Percentiles rank a stretch among this genome's conserved stretches.
Conservation (phyloP, 2,797 vertebrate genomes). For the Crenuchus spilurus region DNA sequence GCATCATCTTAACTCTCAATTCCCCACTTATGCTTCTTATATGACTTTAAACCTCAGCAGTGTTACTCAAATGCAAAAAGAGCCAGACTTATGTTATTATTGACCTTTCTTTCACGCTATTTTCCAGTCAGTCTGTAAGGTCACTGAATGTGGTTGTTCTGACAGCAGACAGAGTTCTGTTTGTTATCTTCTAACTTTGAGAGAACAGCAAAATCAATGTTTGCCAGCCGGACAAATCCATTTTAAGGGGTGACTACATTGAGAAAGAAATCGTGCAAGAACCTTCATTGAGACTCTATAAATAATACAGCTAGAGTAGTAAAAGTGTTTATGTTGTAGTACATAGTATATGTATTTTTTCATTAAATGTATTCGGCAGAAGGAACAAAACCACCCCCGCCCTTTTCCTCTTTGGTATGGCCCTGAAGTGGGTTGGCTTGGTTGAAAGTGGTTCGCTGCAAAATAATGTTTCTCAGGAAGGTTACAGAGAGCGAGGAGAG, state of each 20-base stretch:
- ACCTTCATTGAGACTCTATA: background rate
- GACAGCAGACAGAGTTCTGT: slow-evolving; percentile 32
- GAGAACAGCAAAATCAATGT: slow-evolving; percentile 64
- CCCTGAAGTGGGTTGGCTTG: slow-evolving; percentile 57
- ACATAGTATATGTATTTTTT: background rate
- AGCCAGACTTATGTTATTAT: no score
- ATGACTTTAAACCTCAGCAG: no score
- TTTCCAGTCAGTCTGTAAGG: background rate
- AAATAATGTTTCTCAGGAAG: slow-evolving; percentile 55
- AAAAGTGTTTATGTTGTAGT: background rate
- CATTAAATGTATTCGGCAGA: background rate
- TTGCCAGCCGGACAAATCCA: slow-evolving; percentile 53
- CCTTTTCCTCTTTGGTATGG: slow-evolving; percentile 43
- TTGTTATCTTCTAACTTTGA: slow-evolving; percentile 56
- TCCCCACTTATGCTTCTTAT: no score
- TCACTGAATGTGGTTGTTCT: background rate
- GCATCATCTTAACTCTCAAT: background rate
- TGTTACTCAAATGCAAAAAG: no score
- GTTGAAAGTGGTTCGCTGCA: slow-evolving; percentile 54
- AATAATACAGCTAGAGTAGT: background rate
- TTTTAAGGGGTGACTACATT: slow-evolving; percentile 11
- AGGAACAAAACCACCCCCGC: background rate
- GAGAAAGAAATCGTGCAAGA: background rate
- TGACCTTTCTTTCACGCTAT: background rate
- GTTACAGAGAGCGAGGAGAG: background rate